Evolutionary conservation across 2,797 vertebrate species (phyloP), one percentile per base, ranked within the genome.

Genomic region (Macroramphosus scolopax): DNA sequence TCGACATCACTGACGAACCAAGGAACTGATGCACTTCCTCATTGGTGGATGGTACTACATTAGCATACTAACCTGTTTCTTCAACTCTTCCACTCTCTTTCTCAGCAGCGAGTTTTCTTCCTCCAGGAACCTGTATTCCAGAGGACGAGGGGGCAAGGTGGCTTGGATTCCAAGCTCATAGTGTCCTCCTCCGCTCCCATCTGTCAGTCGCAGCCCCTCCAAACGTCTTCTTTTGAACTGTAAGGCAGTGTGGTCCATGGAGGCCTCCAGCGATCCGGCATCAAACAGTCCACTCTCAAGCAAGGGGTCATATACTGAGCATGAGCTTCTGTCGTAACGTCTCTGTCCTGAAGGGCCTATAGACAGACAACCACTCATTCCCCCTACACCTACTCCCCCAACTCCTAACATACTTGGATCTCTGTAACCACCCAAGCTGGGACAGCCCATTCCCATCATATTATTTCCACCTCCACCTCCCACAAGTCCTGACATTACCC

Each of bases 31-130:
- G 20, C n/a, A n/a, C n/a, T n/a, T n/a, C 20, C 20, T 22, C 20
- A 22, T 3, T 22, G 20, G 20, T 22, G 20, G 20, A 22, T 3
- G 3, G 20, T 22, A 3, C 20, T 6, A 3, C 20, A 22, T 17
- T 45, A 2, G 35, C 9, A 28, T 38, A 56, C 78, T 73, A 34
- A 97, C 95, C 90, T 99, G 96, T 72, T 98, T 99, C 82, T 97
- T 98, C 10, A 99, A 82, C 53, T 99, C 96, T 61, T 98, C 96
- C 30, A 99, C 93, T 8, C 95, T 91, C 32, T 93, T 98, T 52
- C 96, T 88, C 56, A 98, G 89, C 76, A 98, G 78, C 11, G 81
- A 51, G 65, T 99, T 98, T 81, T 99, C 96, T 71, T 99, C 96
- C 65, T 98, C 95, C 40, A 99, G 81, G 62, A 97, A 91, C 44